These are phyloP conservation scores for Nannospalax galili DNA, from an alignment of 2,113 vertebrate genomes.

Conservation along the genomic window DNA sequence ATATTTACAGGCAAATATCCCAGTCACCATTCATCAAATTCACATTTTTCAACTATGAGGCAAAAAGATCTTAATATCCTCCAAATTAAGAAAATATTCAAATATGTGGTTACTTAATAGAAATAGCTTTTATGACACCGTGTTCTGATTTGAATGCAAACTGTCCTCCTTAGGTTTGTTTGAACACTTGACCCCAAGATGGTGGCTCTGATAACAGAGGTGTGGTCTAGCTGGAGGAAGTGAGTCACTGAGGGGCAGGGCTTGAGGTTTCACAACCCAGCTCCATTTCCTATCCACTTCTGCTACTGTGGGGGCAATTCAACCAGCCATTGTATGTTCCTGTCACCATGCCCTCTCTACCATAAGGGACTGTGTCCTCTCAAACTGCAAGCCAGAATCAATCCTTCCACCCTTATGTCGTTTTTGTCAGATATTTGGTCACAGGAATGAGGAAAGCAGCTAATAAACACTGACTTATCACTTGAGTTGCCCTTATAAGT, in stretches of 20 bases:
- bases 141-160: no score
- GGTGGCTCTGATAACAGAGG: no score
- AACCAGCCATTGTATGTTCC: neutral
- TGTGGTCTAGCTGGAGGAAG: neutral
- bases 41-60: neutral
- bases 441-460: neutral
- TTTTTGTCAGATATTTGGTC: neutral
- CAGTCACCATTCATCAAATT: no score
- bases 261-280: no score
- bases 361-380: neutral
- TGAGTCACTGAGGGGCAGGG: no score
- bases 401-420: neutral
- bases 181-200: neutral
- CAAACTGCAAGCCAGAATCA: neutral
- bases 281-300: neutral
- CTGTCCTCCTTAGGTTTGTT: no score
- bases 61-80: slow-evolving; percentile 42
- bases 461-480: neutral
- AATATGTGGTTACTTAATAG: neutral
- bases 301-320: no score
- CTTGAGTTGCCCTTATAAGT: slow-evolving; percentile 25
- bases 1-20: no score
- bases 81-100: slow-evolving; percentile 36
- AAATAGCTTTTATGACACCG: neutral
- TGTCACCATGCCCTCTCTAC: neutral